Evolutionary conservation across 2,113 vertebrate species (phyloP), one percentile per base, ranked within the genome.

Genomic region (Podarcis raffonei): DNA sequence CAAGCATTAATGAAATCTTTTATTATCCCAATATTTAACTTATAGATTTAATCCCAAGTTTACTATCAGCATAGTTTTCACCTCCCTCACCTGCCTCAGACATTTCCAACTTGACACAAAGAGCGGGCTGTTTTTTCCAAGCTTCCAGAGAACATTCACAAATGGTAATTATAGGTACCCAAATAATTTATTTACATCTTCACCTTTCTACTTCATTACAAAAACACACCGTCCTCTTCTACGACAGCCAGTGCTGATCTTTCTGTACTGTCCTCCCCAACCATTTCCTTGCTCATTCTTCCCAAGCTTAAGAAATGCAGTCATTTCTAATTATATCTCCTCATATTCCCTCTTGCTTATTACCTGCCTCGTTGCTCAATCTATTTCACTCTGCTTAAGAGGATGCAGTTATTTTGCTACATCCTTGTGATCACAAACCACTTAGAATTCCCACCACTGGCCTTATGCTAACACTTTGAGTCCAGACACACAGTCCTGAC

Each of bases 361-460:
- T 78, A 78, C 88, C 57, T 89, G 68, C 85, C 59, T 84, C 1
- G 5, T 27, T 90, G 66, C 27, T 83, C 81, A 75, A 32, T 4
- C 37, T 25, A 0, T 5, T 57, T 42, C 77, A 65, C 39, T 0
- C 3, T 18, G 68, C 66, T 48, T 66, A 81, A 66, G 57, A 86
- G 71, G 15, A 86, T 37, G 83, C 77, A 57, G 0, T 62, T 62
- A 1, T 11, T 78, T 72, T 62, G 35, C 59, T 4, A 0, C 35
- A 1, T 1, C 32, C 68, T 69, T 75, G 77, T 59, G 57, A 77
- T 88, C 71, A 42, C 35, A 84, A 69, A 81, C 77, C 90, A 88
- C 71, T 91, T 85, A 85, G 71, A 85, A 82, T 82, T 81, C 90
- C 83, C 83, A 82, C 77, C 71, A 81, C 77, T 90, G 37, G 81